Evolutionary conservation across 1,140 invertebrate genomes (phyloP), one percentile per base, ranked within the genome.

Genomic region (Drosophila nigrodunni): DNA sequence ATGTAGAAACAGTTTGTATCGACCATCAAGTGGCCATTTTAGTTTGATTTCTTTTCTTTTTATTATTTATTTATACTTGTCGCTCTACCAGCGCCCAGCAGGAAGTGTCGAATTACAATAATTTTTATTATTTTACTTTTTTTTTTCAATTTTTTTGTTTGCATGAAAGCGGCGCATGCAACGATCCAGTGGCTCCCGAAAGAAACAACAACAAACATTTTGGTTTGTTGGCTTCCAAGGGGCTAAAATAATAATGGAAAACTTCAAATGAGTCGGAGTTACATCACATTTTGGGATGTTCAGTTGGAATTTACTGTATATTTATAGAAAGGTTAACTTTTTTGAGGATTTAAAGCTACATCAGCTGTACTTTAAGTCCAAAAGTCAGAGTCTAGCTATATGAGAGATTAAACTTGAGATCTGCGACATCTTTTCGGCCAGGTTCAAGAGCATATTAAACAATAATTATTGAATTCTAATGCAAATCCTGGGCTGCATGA

Each of bases 401-500:
- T 5, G 11, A 30, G 1, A 77, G 11, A 35, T n/a, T n/a, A 10
- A 50, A 35, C 57, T 74, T 43, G 18, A 35, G 50, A 55, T 46
- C 35, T 87, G 62, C 77, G 59, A 88, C 79, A 79, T 69, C 49
- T 7, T 69, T 82, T 37, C 49, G 57, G 50, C 34, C 41, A 11
- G 37, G 21, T 65, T 88, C 77, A 75, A 88, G 83, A 80, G 85
- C 73, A 88, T 60, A 80, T 88, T 83, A 88, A 88, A 88, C 85
- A 88, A 88, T 88, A 88, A 88, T 88, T 88, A 89, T 88, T 70
- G 78, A 80, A 78, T 73, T 83, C 77, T 72, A 76, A 88, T 88
- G 83, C 83, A 88, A 85, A 88, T 83, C 66, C 55, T 7, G 46
- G 15, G 8, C 18, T 41, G 25, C 25, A 30, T 30, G 15, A 3